Conservation (phyloP, 2,113 vertebrate species). For the Erpornis zantholeuca region DNA sequence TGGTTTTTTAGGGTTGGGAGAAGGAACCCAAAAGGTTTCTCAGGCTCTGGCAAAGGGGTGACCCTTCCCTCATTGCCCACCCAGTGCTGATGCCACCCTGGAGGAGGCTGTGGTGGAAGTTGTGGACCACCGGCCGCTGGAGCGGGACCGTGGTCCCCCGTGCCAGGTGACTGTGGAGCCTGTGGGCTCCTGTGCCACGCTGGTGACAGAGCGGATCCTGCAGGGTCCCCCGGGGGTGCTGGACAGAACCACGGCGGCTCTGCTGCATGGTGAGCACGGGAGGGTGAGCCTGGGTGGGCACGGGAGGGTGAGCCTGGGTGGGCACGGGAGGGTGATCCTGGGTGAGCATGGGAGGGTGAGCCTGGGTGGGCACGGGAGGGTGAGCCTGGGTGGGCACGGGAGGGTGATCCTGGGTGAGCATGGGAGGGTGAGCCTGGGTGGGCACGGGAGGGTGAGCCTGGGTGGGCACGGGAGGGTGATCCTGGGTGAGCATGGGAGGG, state of each 20-base stretch:
- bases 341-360: too few relatives aligned
- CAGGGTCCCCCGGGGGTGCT: conserved; percentile 80
- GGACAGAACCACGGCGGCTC: conserved; percentile 76
- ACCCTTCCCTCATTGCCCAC: fast-evolving
- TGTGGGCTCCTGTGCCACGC: conserved; percentile 89
- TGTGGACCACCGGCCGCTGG: conserved; percentile 84
- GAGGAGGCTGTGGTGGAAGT: conserved; percentile 85
- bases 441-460: neutral
- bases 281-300: fast-evolving
- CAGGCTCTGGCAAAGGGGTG: neutral
- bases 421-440: too few relatives aligned
- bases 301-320: too few relatives aligned
- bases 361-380: neutral
- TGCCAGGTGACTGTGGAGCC: conserved; percentile 78
- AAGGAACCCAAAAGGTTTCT: neutral
- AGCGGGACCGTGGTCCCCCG: conserved; percentile 59
- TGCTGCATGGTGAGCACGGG: conserved; percentile 82
- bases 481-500: too few relatives aligned
- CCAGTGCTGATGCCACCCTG: conserved; percentile 79
- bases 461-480: neutral
- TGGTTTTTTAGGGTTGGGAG: neutral
- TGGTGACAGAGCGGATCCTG: conserved; percentile 86
- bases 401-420: fast-evolving
- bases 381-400: neutral
- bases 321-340: neutral